These are phyloP conservation scores for Cuculus canorus DNA, from an alignment of 2,797 vertebrate species.

Conservation along the genomic window DNA sequence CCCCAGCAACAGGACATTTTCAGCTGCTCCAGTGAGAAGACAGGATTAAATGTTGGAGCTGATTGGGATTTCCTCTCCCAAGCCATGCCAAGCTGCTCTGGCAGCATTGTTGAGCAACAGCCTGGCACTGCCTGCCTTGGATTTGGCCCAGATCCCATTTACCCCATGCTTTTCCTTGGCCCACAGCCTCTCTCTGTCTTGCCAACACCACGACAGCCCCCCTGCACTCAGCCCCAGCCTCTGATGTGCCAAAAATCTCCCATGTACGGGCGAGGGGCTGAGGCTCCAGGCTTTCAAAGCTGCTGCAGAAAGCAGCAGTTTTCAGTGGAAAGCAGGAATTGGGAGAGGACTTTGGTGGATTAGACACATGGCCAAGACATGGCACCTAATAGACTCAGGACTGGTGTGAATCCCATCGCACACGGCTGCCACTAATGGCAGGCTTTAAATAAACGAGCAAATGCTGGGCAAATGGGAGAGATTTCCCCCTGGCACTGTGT, in stretches of 20 bases:
- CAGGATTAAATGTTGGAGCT: background rate
- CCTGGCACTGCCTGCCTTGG: background rate
- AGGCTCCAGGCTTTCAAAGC: background rate
- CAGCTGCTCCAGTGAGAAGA: background rate
- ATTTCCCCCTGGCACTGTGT: background rate
- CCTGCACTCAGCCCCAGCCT: background rate
- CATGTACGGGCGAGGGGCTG: background rate
- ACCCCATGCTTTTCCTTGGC: background rate
- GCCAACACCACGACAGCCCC: background rate
- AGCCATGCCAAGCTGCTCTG: background rate
- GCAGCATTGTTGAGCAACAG: background rate
- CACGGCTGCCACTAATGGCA: background rate
- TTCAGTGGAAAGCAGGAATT: background rate
- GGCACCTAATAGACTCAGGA: background rate
- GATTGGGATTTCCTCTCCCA: conserved; percentile 22
- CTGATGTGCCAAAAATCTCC: background rate
- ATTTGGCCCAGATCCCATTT: background rate
- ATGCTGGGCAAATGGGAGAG: background rate
- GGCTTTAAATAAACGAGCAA: conserved; percentile 22
- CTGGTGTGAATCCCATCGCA: background rate
- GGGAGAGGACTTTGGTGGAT: background rate
- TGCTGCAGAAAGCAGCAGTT: background rate
- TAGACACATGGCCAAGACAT: background rate
- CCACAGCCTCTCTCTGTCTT: background rate
- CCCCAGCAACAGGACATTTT: background rate